phyloP scores from a whole-genome alignment of 2,113 vertebrate genomes.

The Cheilinus undulatus region DNA sequence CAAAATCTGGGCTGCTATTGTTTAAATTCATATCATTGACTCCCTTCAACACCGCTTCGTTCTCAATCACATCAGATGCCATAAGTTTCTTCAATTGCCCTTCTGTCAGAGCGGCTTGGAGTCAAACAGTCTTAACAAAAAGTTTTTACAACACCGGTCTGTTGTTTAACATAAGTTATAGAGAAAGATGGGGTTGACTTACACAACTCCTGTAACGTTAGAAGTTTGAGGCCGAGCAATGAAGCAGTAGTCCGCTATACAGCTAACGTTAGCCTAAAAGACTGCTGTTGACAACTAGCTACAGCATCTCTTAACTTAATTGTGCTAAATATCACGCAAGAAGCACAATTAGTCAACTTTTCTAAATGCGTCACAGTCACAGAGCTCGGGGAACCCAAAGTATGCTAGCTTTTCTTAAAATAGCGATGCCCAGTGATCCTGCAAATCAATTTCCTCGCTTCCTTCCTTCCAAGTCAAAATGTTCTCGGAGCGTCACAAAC shows the following conservation, averaged over 20 bases:
- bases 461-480: slow-evolving; percentile 33
- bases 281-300: slow-evolving; percentile 45
- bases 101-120: slow-evolving; percentile 4
- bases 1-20: slow-evolving; percentile 69
- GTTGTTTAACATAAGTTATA: background rate
- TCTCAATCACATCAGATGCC: slow-evolving; percentile 78
- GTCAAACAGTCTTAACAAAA: background rate
- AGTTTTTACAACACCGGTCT: background rate
- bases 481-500: slow-evolving; percentile 34
- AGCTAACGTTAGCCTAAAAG: slow-evolving; percentile 15
- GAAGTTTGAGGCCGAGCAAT: slow-evolving; percentile 50
- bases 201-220: slow-evolving; percentile 33
- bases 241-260: slow-evolving; percentile 36
- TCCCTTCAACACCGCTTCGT: slow-evolving; percentile 66
- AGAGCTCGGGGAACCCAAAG: slow-evolving; percentile 4
- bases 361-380: slow-evolving; percentile 46
- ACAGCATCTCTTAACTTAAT: slow-evolving; percentile 28
- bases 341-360: slow-evolving; percentile 27
- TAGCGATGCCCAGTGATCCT: slow-evolving; percentile 44
- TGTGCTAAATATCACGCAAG: slow-evolving; percentile 30
- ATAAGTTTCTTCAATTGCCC: slow-evolving; percentile 51
- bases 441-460: slow-evolving; percentile 68
- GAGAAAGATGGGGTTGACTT: background rate
- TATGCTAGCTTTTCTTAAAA: slow-evolving; percentile 42
- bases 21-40: slow-evolving; percentile 63